phyloP scores from a whole-genome alignment of 1,140 invertebrate species.

The Drosophila miranda region DNA sequence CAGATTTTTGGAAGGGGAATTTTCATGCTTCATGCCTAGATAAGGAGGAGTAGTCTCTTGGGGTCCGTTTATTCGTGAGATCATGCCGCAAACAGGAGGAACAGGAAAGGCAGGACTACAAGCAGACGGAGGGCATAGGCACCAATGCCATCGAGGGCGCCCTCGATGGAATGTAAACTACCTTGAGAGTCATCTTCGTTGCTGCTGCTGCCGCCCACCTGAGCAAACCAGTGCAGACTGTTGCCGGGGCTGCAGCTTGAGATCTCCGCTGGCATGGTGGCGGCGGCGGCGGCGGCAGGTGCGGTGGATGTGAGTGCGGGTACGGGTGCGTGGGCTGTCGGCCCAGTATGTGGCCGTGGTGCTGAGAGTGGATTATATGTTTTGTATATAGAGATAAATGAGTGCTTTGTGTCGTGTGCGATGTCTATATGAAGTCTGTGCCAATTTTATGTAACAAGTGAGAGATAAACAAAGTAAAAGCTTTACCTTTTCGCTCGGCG shows the following conservation, averaged over 20 bases:
- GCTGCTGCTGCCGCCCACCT: slow-evolving; percentile 56
- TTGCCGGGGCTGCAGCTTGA: slow-evolving; percentile 28
- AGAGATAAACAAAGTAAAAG: slow-evolving; percentile 34
- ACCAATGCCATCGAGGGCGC: neutral
- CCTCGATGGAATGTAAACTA: slow-evolving; percentile 58
- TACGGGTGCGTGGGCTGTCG: slow-evolving; percentile 40
- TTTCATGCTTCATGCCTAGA: slow-evolving; percentile 14
- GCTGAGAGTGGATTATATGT: slow-evolving; percentile 35
- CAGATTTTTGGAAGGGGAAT: neutral
- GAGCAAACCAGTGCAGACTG: slow-evolving; percentile 58
- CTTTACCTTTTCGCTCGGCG: slow-evolving; percentile 79
- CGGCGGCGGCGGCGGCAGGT: slow-evolving; percentile 29
- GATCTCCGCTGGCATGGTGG: slow-evolving; percentile 6
- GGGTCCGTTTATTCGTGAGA: slow-evolving; percentile 41
- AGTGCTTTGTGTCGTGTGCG: neutral
- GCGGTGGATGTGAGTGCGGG: slow-evolving; percentile 20
- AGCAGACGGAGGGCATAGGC: slow-evolving; percentile 7
- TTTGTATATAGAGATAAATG: slow-evolving; percentile 7
- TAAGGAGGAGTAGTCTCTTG: slow-evolving; percentile 17
- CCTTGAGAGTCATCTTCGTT: slow-evolving; percentile 64
- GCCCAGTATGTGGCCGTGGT: no score
- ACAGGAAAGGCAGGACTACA: neutral
- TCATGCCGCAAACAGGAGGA: slow-evolving; percentile 46
- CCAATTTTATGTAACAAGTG: slow-evolving; percentile 65
- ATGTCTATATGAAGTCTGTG: slow-evolving; percentile 19